Conservation (phyloP, 2,113 vertebrate species). For the Athene cunicularia region DNA sequence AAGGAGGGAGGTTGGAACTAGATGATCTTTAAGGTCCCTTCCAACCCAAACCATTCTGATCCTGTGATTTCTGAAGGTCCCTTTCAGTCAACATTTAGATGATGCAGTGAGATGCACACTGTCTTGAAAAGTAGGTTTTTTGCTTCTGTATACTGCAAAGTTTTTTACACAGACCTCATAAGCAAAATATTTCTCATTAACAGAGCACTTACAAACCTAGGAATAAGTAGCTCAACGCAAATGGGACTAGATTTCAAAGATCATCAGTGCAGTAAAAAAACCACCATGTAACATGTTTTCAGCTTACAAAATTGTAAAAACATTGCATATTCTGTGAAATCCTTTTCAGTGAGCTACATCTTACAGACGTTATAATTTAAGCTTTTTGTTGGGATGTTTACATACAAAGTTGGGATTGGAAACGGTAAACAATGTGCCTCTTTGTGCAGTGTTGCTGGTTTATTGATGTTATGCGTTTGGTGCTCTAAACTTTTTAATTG, state of each 20-base stretch:
- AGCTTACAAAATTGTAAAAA: neutral
- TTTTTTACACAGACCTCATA: neutral
- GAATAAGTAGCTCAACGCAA: neutral
- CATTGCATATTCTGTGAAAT: neutral
- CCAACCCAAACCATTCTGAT: too few species aligned
- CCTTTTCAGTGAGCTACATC: neutral
- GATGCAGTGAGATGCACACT: neutral
- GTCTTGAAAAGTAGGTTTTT: neutral
- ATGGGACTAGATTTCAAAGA: neutral
- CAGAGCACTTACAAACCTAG: neutral
- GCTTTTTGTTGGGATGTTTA: neutral
- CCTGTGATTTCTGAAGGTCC: neutral
- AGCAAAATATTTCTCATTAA: neutral
- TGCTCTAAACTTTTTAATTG: neutral
- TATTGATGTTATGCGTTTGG: neutral
- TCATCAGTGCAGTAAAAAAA: neutral
- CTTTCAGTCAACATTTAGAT: fast-evolving
- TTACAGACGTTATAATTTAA: neutral
- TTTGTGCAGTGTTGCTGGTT: neutral
- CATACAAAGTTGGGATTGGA: neutral
- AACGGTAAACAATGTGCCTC: neutral
- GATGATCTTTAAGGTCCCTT: too few species aligned
- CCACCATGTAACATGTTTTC: neutral
- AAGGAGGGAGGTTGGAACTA: too few species aligned
- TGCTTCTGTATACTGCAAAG: neutral